Base-by-base conservation (phyloP, 2,888 invertebrate species). In the Germaria angustata region DNA sequence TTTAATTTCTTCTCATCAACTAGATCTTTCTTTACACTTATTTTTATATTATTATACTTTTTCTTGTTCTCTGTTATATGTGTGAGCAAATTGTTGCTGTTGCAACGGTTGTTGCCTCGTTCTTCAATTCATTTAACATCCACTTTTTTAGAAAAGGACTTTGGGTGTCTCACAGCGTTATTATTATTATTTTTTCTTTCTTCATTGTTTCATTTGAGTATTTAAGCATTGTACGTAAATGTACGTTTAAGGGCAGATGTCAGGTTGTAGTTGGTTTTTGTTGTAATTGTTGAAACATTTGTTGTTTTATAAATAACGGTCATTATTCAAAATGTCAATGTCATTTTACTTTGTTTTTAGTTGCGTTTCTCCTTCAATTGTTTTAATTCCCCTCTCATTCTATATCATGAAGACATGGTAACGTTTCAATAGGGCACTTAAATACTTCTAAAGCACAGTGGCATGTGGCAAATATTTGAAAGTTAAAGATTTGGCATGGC, bases 301-400 rank as follows among this genome's bases (percentile, higher is more conserved):
- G 71, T 55, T 77, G 66, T 79, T 75, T 79, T 82, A 76, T 82
- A 79, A 78, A 81, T 77, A 78, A 72, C 76, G 80, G 88, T 87
- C 88, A 88, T 89, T 88, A 88, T 87, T 88, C 88, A 88, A 88
- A 88, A 88, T 88, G 88, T 89, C 89, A 89, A 88, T 89, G 88
- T 88, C 89, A 88, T 86, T 86, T 86, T 84, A 76, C 80, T 87
- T 83, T 80, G 78, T 68, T 59, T 80, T 28, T 28, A 28, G 32
- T 63, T 17, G 22, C 15, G 28, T 46, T 41, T 36, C 20, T 24
- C 68, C 68, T 32, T 4, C 49, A n/a, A n/a, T 59, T 55, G 39
- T 55, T 46, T 53, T 15, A 51, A 68, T 68, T 36, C 20, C 46
- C 20, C 36, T 59, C 20, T 68, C 28, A 55, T 55, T 75, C 59